phyloP scores from a whole-genome alignment of 2,113 vertebrate genomes.

The Bubo scandiacus region DNA sequence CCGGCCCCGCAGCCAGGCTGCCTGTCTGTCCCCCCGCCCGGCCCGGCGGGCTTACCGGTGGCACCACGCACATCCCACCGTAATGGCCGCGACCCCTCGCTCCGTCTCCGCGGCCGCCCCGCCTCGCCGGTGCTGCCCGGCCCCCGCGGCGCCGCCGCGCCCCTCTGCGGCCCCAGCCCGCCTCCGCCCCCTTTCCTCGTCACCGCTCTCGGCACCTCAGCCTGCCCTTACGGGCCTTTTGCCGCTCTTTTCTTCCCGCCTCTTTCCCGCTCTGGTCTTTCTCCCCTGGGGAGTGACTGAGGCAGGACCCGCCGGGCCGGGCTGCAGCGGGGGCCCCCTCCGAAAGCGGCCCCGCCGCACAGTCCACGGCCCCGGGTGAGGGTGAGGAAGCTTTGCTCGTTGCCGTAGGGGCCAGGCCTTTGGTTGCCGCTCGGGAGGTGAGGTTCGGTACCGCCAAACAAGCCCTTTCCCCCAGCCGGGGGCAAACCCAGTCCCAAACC shows the following conservation, averaged over 20 bases:
- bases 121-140: neutral
- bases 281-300: rapidly evolving
- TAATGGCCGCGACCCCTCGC: neutral
- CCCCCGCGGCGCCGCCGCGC: neutral
- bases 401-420: neutral
- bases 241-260: rapidly evolving
- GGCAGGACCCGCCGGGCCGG: neutral
- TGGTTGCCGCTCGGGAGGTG: neutral
- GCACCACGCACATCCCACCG: neutral
- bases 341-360: too few relatives aligned
- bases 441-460: neutral
- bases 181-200: rapidly evolving
- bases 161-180: neutral
- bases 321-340: neutral
- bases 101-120: neutral
- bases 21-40: rapidly evolving
- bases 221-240: rapidly evolving
- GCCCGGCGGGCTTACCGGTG: neutral
- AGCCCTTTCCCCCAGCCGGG: neutral
- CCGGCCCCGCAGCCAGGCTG: rapidly evolving
- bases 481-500: neutral
- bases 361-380: neutral
- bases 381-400: neutral
- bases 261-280: rapidly evolving
- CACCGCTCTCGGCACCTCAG: rapidly evolving